Evolutionary conservation across 2,888 invertebrate species (phyloP), one percentile per base, ranked within the genome.

Genomic region (Phyllotreta striolata): DNA sequence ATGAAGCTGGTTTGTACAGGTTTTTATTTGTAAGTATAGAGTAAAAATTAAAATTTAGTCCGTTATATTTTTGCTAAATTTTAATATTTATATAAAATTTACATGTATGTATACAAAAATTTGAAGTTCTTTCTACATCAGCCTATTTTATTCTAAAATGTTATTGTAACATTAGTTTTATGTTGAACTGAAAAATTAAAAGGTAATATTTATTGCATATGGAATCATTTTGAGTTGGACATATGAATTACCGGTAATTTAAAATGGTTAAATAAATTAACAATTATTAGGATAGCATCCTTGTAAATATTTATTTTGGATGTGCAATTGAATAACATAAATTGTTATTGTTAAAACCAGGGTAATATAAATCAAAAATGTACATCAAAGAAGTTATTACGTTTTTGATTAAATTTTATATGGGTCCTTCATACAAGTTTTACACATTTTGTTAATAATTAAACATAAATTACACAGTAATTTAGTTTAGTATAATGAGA

Each of bases 121-220:
- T n/a, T 55, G 24, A 46, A 24, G 24, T 37, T 37, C n/a, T 35
- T 57, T 57, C 57, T 39, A 6, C 47, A 57, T 57, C 47, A 47
- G 37, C 46, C 46, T 57, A 38, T 57, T 47, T 47, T 4, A 44
- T n/a, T 9, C 5, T 44, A 44, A 5, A 44, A n/a, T 44, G 44
- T 44, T 44, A 14, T 44, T 13, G 14, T 44, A n/a, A 13, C 14
- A 14, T 44, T 44, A 44, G 44, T 44, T 44, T 24, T 44, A 44
- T 44, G 44, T 44, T 44, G 44, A 44, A 44, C 44, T 44, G 44
- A 44, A 44, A 44, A 41, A 44, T 44, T 44, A 44, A 44, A 44
- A 44, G 14, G 44, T 44, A 44, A 44, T 44, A 44, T 44, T 44
- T 44, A 44, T 14, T 44, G 44, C 10, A 44, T 44, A 44, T 10